Conservation (phyloP, 2,888 invertebrate species). For the Morpho achilles region DNA sequence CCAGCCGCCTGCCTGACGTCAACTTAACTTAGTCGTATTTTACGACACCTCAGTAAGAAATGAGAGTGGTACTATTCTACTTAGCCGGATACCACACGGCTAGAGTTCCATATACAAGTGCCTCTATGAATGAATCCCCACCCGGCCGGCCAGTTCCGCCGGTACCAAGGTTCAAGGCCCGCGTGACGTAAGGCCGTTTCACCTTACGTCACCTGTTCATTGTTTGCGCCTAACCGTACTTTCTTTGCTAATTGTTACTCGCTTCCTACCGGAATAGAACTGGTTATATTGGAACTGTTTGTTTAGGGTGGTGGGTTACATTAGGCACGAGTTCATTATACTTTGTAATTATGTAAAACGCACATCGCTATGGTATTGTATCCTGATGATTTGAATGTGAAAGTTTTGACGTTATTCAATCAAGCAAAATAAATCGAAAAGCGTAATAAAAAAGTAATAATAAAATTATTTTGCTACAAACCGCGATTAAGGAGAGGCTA, state of each 20-base stretch:
- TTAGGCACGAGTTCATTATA: constrained; percentile 6
- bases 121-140: constrained; percentile 3
- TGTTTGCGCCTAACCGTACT: constrained; percentile 31
- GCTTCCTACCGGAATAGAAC: constrained; percentile 26
- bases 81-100: too few relatives aligned
- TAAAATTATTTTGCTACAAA: too few relatives aligned
- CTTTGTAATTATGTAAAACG: constrained; percentile 7
- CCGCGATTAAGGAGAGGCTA: too few relatives aligned
- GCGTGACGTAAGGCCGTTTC: constrained; percentile 38
- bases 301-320: neutral
- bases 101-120: neutral
- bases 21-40: too few relatives aligned
- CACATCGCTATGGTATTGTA: neutral
- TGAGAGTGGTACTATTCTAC: too few relatives aligned
- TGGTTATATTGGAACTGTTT: constrained; percentile 19
- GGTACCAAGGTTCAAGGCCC: constrained; percentile 37
- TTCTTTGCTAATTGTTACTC: constrained; percentile 30
- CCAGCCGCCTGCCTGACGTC: too few relatives aligned
- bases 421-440: too few relatives aligned
- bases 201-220: constrained; percentile 35
- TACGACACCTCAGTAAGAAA: too few relatives aligned
- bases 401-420: too few relatives aligned
- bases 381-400: too few relatives aligned
- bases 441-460: too few relatives aligned
- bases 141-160: constrained; percentile 16